phyloP scores from a whole-genome alignment of 2,888 invertebrate species.

The Latrodectus elegans region DNA sequence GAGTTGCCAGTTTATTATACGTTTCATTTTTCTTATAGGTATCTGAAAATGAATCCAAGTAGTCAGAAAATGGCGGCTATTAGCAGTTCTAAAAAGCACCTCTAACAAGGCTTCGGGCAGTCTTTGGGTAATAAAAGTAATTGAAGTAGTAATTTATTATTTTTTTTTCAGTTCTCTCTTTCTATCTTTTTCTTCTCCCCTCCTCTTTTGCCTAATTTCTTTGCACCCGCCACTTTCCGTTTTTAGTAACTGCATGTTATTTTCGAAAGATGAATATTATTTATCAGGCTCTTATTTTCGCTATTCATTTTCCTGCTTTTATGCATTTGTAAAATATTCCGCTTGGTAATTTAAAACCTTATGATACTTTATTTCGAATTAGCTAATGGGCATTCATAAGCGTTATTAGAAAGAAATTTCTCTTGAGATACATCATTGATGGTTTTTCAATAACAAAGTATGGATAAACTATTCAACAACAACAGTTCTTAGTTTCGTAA shows the following conservation, averaged over 20 bases:
- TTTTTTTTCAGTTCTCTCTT: neutral
- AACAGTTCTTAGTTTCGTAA: too few relatives aligned
- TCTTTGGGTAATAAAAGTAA: constrained; percentile 46
- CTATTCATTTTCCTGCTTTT: neutral
- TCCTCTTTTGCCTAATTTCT: neutral
- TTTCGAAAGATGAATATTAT: constrained; percentile 5
- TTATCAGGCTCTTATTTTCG: neutral
- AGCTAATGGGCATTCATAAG: too few relatives aligned
- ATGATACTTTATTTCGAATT: too few relatives aligned
- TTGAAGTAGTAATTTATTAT: constrained; percentile 29
- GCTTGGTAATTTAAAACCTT: too few relatives aligned
- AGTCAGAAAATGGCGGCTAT: constrained; percentile 20
- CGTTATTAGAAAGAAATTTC: too few relatives aligned
- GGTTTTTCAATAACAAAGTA: too few relatives aligned
- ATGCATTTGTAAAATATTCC: neutral
- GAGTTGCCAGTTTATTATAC: neutral
- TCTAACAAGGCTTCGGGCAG: constrained; percentile 23
- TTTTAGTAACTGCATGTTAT: constrained; percentile 3
- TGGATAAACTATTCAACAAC: too few relatives aligned
- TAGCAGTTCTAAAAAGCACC: constrained; percentile 16
- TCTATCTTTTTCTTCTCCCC: neutral
- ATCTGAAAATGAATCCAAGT: neutral
- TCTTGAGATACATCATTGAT: too few relatives aligned
- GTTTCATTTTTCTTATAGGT: neutral
- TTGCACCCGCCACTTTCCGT: neutral